These are phyloP conservation scores for Calameuta filiformis DNA, from an alignment of 2,888 invertebrate species.

Conservation along the genomic window DNA sequence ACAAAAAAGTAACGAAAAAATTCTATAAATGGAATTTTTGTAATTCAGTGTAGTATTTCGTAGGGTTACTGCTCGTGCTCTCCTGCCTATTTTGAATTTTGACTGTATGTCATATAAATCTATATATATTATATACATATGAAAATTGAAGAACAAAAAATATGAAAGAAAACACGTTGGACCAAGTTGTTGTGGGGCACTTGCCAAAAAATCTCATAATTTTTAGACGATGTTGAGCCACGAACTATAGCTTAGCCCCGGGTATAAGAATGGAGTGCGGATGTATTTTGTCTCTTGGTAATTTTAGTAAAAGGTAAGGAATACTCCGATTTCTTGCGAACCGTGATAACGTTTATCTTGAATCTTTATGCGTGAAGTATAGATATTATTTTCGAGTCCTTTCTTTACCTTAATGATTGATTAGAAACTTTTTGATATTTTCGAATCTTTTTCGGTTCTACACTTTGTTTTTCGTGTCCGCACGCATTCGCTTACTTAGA, in stretches of 20 bases:
- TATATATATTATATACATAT: background rate
- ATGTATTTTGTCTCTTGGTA: background rate
- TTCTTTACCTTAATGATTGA: background rate
- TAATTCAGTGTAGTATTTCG: background rate
- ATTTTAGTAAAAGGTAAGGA: background rate
- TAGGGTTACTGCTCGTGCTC: conserved; percentile 29
- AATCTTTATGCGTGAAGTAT: background rate
- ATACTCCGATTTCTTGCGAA: background rate
- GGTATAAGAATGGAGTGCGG: background rate
- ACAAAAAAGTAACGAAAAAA: background rate
- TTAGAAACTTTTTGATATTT: background rate
- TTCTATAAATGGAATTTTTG: background rate
- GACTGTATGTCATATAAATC: conserved; percentile 37
- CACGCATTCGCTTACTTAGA: background rate
- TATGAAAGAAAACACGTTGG: conserved; percentile 41
- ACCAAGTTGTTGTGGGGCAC: conserved; percentile 48
- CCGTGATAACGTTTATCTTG: background rate
- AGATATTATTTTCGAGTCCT: background rate
- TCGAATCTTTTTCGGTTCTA: background rate
- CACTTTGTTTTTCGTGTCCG: background rate
- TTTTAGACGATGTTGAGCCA: background rate
- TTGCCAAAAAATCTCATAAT: conserved; percentile 22
- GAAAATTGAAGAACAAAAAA: background rate
- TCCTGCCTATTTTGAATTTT: conserved; percentile 41
- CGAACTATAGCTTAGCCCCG: background rate